Conservation (phyloP, 2,113 vertebrate genomes). For the Neomonachus schauinslandi region DNA sequence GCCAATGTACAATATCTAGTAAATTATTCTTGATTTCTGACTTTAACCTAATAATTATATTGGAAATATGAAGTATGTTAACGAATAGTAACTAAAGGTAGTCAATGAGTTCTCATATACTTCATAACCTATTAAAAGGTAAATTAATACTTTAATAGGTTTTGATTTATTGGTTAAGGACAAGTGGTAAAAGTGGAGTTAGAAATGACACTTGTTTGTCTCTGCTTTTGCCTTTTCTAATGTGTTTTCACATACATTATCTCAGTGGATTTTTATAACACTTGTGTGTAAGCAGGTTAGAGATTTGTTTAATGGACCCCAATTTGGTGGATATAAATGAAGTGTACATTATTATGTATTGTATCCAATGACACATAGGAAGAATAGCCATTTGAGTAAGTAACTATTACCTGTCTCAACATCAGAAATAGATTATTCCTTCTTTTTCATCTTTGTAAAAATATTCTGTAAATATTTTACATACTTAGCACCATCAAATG, state of each 20-base stretch:
- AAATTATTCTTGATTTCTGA: constrained; percentile 35
- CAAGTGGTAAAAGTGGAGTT: constrained; percentile 2
- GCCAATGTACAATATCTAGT: neutral
- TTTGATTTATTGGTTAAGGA: constrained; percentile 22
- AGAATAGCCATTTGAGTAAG: neutral
- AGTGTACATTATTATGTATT: neutral
- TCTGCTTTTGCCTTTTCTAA: constrained; percentile 45
- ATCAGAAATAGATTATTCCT: neutral
- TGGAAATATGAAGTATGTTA: neutral
- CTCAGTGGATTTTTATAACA: neutral
- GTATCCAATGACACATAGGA: neutral
- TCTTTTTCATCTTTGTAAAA: constrained; percentile 31
- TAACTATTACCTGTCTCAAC: neutral
- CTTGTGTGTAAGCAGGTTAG: neutral
- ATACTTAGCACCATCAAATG: neutral
- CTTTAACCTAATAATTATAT: neutral
- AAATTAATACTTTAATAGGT: constrained; percentile 12
- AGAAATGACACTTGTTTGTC: neutral
- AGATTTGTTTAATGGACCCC: neutral
- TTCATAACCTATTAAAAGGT: neutral
- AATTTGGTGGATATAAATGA: neutral
- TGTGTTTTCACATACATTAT: neutral
- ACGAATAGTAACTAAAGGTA: neutral
- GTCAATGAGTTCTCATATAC: neutral
- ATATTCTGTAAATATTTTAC: neutral